Evolutionary conservation across 2,113 vertebrate species (phyloP).

Genomic region (Ciconia maguari): DNA sequence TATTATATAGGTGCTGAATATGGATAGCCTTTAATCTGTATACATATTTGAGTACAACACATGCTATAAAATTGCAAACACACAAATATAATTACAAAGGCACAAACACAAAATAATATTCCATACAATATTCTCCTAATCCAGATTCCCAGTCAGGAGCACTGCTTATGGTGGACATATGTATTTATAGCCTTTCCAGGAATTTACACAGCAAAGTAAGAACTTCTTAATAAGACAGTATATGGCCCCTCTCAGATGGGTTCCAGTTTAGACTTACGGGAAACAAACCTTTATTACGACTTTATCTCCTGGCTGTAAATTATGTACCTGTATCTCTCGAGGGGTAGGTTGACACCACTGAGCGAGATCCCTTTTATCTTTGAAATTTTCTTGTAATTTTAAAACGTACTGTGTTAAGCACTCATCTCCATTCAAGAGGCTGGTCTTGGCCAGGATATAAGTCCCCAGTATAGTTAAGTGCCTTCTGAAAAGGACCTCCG

Average conservation of each 20-base stretch:
- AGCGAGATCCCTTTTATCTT: not conserved
- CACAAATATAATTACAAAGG: not conserved
- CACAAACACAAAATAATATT: not conserved
- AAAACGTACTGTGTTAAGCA: not conserved
- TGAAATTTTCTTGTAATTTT: not conserved
- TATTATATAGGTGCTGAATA: not conserved
- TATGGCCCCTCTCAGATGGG: not conserved
- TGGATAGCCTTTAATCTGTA: not conserved
- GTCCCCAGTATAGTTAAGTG: not conserved
- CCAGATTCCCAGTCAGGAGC: not conserved
- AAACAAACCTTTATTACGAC: not conserved
- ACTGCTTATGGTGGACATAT: no score
- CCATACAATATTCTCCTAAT: not conserved
- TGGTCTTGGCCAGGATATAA: not conserved
- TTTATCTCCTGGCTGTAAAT: not conserved
- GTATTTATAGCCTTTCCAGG: no score
- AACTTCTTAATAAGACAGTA: not conserved
- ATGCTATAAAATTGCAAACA: not conserved
- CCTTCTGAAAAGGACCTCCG: not conserved
- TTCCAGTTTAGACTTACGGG: not conserved
- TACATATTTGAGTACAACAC: not conserved
- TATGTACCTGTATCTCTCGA: not conserved
- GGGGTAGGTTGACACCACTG: not conserved
- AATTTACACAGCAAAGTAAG: not conserved
- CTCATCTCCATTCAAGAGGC: not conserved